Percentiles rank a stretch among this genome's conserved stretches.
phyloP scores from a whole-genome alignment of 2,113 vertebrate species.

The Otis tarda region DNA sequence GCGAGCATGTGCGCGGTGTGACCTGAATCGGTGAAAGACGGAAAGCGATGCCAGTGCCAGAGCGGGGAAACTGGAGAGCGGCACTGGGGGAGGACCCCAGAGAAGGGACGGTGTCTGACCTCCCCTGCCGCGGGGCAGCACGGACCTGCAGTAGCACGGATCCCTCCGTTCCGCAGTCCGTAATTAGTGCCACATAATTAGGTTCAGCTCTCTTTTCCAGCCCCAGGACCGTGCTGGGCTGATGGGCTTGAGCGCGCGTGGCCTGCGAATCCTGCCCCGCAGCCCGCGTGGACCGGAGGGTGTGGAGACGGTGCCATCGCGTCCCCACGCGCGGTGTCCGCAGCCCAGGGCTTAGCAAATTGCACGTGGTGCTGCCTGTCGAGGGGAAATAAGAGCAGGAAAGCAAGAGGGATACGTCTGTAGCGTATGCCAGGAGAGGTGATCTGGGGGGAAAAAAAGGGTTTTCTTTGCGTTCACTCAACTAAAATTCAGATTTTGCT shows the following conservation, averaged over 20 bases:
- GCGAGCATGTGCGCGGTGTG: slow-evolving; percentile 35
- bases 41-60: not conserved
- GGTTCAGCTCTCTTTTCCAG: not conserved
- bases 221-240: not conserved
- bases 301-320: accelerated
- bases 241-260: not conserved
- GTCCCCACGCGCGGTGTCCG: accelerated
- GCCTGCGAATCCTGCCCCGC: accelerated
- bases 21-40: not conserved
- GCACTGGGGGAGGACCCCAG: not conserved
- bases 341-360: not conserved
- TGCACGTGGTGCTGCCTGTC: not conserved
- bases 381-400: not conserved
- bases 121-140: not conserved
- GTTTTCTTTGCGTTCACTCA: accelerated
- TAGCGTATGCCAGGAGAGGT: not conserved
- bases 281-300: accelerated
- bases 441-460: accelerated
- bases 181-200: not conserved
- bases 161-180: accelerated
- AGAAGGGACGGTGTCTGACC: not conserved
- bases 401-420: too few species aligned
- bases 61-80: not conserved
- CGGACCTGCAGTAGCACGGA: not conserved
- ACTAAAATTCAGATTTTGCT: not conserved